A percentile compares a stretch with the other conserved stretches of the same genome.
Conservation (phyloP, 2,113 vertebrate species). For the Mixornis gularis region DNA sequence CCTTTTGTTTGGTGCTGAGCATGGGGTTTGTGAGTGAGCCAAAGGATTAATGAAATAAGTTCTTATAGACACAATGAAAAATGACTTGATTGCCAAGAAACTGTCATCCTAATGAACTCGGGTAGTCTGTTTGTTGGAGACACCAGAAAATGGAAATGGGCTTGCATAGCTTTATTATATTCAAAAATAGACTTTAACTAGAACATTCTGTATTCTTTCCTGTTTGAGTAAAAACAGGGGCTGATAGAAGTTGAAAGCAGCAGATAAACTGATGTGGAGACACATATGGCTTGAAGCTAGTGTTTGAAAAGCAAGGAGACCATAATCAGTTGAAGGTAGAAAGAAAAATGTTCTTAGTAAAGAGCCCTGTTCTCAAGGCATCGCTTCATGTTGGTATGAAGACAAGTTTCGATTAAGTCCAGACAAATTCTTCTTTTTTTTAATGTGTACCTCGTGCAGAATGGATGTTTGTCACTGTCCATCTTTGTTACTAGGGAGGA, state of each 20-base stretch:
- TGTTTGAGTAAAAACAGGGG: slow-evolving; percentile 60
- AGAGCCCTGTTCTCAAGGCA: slow-evolving; percentile 35
- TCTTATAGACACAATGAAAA: slow-evolving; percentile 22
- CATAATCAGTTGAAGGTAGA: slow-evolving; percentile 40
- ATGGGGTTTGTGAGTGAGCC: background rate
- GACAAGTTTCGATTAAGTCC: slow-evolving; percentile 56
- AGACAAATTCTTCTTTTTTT: slow-evolving; percentile 23
- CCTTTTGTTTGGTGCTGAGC: background rate
- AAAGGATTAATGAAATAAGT: slow-evolving; percentile 11
- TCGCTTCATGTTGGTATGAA: background rate
- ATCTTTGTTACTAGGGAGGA: background rate
- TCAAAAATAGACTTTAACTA: slow-evolving; percentile 57
- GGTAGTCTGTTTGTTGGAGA: slow-evolving; percentile 25
- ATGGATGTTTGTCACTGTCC: slow-evolving; percentile 33
- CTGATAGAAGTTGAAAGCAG: slow-evolving; percentile 60
- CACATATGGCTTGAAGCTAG: slow-evolving; percentile 41
- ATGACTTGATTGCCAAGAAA: slow-evolving; percentile 17
- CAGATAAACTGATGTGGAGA: slow-evolving; percentile 59
- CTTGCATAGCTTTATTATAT: slow-evolving; percentile 39
- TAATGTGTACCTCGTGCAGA: slow-evolving; percentile 30
- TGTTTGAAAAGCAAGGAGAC: slow-evolving; percentile 11
- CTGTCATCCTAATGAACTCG: background rate
- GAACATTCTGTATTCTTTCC: slow-evolving; percentile 54
- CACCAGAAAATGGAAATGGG: slow-evolving; percentile 45
- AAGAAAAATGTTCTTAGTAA: slow-evolving; percentile 26